phyloP scores from a whole-genome alignment of 2,113 vertebrate species.

The Alligator mississippiensis region DNA sequence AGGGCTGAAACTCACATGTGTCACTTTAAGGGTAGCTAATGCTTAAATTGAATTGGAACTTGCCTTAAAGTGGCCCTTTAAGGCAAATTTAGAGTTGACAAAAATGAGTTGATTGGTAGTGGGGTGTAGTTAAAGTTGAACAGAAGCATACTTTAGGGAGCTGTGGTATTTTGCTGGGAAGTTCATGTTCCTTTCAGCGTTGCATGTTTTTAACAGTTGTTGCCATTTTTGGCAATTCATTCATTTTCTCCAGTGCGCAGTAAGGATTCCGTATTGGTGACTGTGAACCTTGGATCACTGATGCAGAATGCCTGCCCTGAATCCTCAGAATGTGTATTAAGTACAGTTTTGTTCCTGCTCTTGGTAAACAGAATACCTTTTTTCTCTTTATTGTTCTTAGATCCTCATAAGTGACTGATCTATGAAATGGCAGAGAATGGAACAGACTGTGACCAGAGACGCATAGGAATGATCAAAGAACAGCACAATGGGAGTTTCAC shows the following conservation, averaged over 20 bases:
- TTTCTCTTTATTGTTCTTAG: constrained; percentile 44
- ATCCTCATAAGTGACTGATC: constrained; percentile 69
- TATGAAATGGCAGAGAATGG: constrained; percentile 96
- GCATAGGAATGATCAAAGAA: constrained; percentile 85
- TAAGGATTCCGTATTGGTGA: not conserved
- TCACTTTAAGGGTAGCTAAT: not conserved
- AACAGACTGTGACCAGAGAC: constrained; percentile 91
- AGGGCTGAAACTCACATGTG: not conserved
- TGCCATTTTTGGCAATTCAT: constrained; percentile 13
- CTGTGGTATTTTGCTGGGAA: constrained; percentile 33
- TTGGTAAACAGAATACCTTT: constrained; percentile 22
- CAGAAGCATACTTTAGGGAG: not conserved
- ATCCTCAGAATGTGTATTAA: not conserved
- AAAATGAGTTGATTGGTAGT: not conserved
- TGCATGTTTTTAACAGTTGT: constrained; percentile 37
- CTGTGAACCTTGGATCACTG: not conserved
- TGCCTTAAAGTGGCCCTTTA: not conserved
- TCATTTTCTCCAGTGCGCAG: constrained; percentile 3
- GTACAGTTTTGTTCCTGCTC: not conserved
- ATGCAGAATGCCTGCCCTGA: not conserved
- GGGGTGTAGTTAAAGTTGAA: not conserved
- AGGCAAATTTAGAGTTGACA: not conserved
- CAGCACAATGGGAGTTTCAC: constrained; percentile 91
- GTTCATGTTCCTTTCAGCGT: constrained; percentile 26
- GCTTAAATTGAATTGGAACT: not conserved